phyloP scores from a whole-genome alignment of 2,797 vertebrate genomes.

The Hafferia zeledoni region DNA sequence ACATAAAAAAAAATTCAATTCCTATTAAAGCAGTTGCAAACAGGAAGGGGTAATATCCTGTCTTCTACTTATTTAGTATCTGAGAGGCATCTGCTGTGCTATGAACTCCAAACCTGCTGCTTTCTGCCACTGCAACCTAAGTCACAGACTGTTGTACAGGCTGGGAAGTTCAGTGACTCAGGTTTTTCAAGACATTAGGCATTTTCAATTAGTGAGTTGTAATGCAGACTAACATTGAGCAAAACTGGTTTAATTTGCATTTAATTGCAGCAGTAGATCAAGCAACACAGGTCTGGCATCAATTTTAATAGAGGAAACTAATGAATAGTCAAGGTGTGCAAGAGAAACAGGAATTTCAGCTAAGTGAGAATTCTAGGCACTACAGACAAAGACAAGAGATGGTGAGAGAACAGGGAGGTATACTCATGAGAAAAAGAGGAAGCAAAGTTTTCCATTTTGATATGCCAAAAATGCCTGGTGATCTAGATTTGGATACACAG shows the following conservation, averaged over 20 bases:
- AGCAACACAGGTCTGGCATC: conserved; percentile 56
- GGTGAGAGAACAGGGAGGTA: not conserved
- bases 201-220: conserved; percentile 38
- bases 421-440: not conserved
- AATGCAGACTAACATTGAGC: conserved; percentile 9
- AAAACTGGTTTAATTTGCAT: conserved; percentile 67
- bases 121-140: not conserved
- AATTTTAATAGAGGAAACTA: conserved; percentile 39
- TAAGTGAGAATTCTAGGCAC: conserved; percentile 30
- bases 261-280: conserved; percentile 63
- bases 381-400: conserved; percentile 8
- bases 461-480: not conserved
- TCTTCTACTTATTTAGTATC: not conserved
- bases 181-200: conserved; percentile 36
- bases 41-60: conserved; percentile 3
- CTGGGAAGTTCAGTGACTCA: conserved; percentile 43
- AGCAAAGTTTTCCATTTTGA: not conserved
- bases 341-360: conserved; percentile 66
- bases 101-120: not conserved
- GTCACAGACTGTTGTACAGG: not conserved
- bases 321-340: conserved; percentile 39
- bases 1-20: not conserved
- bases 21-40: not conserved
- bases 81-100: not conserved
- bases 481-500: not conserved